A percentile compares a stretch with the other conserved stretches of the same genome.
Conservation (phyloP, 2,888 invertebrate genomes). For the Cyclophora albipunctata region DNA sequence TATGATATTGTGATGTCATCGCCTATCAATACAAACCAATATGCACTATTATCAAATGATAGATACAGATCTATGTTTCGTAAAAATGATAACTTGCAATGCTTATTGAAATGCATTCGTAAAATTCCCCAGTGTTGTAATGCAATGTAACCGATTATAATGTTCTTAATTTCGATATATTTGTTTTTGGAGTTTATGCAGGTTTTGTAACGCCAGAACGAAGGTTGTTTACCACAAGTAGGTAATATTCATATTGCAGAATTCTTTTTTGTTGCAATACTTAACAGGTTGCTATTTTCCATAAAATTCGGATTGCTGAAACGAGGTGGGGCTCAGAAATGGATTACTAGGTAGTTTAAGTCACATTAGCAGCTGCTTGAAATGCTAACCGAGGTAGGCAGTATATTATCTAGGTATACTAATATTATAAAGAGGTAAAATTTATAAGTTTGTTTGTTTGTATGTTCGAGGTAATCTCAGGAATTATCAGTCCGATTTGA, state of each 20-base stretch:
- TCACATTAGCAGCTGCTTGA: no score
- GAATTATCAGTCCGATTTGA: no score
- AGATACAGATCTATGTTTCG: neutral
- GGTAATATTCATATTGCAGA: neutral
- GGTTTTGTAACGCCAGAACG: neutral
- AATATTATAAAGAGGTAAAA: no score
- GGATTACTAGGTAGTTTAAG: no score
- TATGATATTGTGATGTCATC: constrained; percentile 30
- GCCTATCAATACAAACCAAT: constrained; percentile 29
- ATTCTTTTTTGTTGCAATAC: neutral
- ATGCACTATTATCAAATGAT: constrained; percentile 1
- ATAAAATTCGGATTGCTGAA: constrained; percentile 27
- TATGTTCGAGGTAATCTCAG: no score
- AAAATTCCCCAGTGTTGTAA: neutral
- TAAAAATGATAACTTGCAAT: no score
- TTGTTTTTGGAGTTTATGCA: neutral
- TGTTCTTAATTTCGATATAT: neutral
- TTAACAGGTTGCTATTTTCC: constrained; percentile 19
- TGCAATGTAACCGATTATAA: neutral
- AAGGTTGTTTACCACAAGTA: neutral
- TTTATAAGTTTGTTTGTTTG: no score
- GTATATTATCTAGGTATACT: no score
- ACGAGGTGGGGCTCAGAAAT: no score
- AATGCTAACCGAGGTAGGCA: no score
- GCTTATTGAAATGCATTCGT: no score